These are phyloP conservation scores for Dendrocincla tyrannina DNA, from an alignment of 2,797 vertebrate species.

Conservation along the genomic window DNA sequence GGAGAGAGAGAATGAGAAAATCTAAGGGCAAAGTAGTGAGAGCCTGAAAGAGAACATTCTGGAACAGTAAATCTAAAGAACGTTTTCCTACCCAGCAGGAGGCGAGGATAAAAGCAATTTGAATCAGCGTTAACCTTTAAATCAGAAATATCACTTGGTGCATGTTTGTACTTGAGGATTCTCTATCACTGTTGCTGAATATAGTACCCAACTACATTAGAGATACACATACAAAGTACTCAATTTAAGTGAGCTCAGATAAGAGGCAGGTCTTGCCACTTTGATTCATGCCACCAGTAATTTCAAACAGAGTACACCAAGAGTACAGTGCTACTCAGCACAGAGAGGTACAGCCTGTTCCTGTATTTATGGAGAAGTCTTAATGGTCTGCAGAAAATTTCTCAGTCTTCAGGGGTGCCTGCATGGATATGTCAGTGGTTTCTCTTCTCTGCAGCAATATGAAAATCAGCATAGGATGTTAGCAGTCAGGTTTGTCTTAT, in stretches of 20 bases:
- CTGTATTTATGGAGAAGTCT: neutral
- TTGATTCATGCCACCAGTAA: neutral
- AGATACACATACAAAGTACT: neutral
- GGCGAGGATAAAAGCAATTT: constrained; percentile 3
- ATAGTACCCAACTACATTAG: neutral
- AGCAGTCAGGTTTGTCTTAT: neutral
- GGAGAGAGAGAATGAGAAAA: neutral
- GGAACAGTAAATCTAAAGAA: neutral
- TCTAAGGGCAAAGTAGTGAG: neutral
- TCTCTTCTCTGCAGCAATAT: neutral
- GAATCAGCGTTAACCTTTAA: neutral
- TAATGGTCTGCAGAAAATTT: neutral
- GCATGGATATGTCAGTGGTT: neutral
- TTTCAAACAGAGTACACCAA: neutral
- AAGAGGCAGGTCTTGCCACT: neutral
- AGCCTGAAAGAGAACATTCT: neutral
- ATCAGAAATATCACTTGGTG: constrained; percentile 16
- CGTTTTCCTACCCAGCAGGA: neutral
- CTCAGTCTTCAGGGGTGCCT: neutral
- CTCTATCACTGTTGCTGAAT: neutral
- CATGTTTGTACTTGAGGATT: neutral
- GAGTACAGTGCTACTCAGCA: neutral
- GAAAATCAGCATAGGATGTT: neutral
- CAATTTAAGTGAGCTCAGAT: neutral
- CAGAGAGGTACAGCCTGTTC: neutral